phyloP scores from a whole-genome alignment of 2,888 invertebrate species.

The Parnassius apollo region DNA sequence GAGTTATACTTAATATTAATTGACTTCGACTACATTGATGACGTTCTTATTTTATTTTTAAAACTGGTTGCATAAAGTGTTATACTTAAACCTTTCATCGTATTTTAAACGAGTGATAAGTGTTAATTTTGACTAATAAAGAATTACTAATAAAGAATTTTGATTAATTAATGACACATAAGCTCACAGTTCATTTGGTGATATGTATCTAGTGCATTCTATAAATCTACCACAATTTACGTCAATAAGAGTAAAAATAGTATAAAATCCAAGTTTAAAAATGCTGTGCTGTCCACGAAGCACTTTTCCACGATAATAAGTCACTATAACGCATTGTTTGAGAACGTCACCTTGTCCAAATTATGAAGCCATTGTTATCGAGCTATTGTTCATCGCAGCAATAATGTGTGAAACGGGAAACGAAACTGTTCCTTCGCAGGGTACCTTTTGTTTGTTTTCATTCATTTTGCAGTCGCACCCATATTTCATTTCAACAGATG shows the following conservation, averaged over 20 bases:
- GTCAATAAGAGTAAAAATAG: background rate
- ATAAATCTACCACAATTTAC: too few relatives aligned
- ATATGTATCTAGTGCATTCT: too few relatives aligned
- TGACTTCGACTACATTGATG: too few relatives aligned
- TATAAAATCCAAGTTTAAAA: background rate
- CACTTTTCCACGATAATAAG: conserved; percentile 73
- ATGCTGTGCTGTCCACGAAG: conserved; percentile 15
- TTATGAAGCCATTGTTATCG: conserved; percentile 73
- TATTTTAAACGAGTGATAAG: too few relatives aligned
- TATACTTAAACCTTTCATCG: too few relatives aligned
- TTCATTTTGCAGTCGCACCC: conserved; percentile 16
- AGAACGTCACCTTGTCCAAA: conserved; percentile 69
- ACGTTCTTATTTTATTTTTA: too few relatives aligned
- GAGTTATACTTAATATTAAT: too few relatives aligned
- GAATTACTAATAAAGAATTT: too few relatives aligned
- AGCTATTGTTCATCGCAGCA: conserved; percentile 71
- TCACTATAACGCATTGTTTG: conserved; percentile 73
- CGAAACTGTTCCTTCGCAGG: conserved; percentile 63
- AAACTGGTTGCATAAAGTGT: too few relatives aligned
- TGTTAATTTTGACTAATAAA: too few relatives aligned
- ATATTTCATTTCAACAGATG: conserved; percentile 11
- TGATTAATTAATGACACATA: too few relatives aligned
- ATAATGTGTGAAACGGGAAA: conserved; percentile 76
- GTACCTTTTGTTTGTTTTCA: conserved; percentile 26
- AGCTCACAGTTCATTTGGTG: too few relatives aligned